Base-by-base conservation (phyloP, 2,113 vertebrate species). In the Oceanodroma tethys region DNA sequence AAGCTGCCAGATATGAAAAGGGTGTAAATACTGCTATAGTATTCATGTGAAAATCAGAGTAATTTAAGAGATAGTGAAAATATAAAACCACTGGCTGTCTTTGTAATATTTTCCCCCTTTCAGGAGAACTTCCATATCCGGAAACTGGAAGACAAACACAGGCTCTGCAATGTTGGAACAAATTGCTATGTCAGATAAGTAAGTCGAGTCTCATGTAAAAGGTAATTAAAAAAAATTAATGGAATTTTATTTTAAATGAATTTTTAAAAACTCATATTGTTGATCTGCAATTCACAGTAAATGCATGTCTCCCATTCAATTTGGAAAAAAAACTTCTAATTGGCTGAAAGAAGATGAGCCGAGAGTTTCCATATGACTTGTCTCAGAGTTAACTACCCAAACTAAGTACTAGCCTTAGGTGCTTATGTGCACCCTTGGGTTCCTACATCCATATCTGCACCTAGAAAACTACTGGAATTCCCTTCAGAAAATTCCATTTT, bases 161-260 rank as follows among this genome's bases (percentile, higher is more conserved):
- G 99, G 99, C 82, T 99, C 99, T 81, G 99, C 99, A 74, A 99
- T 99, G 99, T 96, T 99, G 98, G 99, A 99, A 97, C 99, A 99
- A 98, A 99, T 99, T 70, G 99, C 99, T 95, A 99, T 99, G 99
- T 99, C 99, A 97, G 99, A 99, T 97, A 99, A 99, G 99, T 99
- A 97, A 99, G 99, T 97, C 7, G 2, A 83, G 53, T 63, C 83
- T 94, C 29, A 29, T 95, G 79, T 95, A 30, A 88, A 86, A 92
- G 85, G 79, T 92, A 95, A 93, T 85, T 81, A 6, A 32, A 52
- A 83, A 65, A n/a, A 10, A 42, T 3, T 1, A 10, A 32, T 1
- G 45, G n/a, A 3, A 21, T 36, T 81, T 48, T 32, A 17, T 38
- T 89, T 79, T 11, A 36, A 67, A 18, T 19, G 2, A 3, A 1